Base-by-base conservation (phyloP, 2,113 vertebrate genomes). In the Oryzias woworae region DNA sequence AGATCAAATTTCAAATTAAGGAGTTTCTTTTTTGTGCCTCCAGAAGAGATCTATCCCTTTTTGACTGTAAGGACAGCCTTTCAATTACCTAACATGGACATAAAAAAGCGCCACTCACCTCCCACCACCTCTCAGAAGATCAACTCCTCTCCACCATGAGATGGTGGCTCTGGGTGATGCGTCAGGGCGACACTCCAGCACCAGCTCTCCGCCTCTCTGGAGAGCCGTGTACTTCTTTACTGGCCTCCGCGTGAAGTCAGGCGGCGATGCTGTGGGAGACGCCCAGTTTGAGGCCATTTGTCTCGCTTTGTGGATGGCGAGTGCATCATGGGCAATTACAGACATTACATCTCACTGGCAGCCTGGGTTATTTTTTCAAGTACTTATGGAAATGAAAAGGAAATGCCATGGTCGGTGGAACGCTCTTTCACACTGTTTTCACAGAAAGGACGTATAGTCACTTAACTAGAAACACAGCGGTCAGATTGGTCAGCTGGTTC, bases 131-230 rank as follows among this genome's bases (percentile, higher is more conserved):
- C n/a, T 89, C 72, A 96, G 83, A 58, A 66, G 49, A n/a, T 94
- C 85, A 0, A 75, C 73, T 16, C 87, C 91, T 73, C 87, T 94
- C 78, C 90, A 93, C 95, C 96, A 97, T 70, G 81, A 90, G 65
- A 94, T 51, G 1, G 61, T 65, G 12, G 94, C 95, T 69, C 86
- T 90, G n/a, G 95, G 96, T 53, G 94, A 95, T 6, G 95, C 93
- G 0, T 80, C 89, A 0, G 95, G 95, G 24, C 90, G 93, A 48
- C 95, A 97, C 51, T 85, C 87, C 0, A 95, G 89, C 1, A 87
- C 86, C 53, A 92, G 85, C 78, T 96, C 92, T 2, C 93, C 94
- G 18, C 94, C 94, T 18, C 92, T 85, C 41, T 94, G 94, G 64
- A 93, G 88, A 36, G 95, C 62, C 0, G 91, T 94, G 4, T 53